Evolutionary conservation across 2,888 invertebrate species (phyloP).

Genomic region (Phyto melanocephala): DNA sequence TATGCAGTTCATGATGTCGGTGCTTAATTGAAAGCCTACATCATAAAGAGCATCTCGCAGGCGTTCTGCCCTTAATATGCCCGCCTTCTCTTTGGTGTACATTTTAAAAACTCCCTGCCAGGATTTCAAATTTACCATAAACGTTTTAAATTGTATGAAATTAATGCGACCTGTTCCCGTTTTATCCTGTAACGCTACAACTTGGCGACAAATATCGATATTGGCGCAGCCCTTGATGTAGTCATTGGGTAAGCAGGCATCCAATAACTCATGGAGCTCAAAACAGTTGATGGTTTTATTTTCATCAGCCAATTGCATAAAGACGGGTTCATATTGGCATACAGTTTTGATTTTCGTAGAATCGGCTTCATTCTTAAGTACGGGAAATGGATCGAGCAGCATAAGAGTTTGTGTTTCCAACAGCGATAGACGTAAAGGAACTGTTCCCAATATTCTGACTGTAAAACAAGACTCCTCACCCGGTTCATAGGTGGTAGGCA

Average conservation of each 20-base stretch:
- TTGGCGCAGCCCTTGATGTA: slow-evolving; percentile 96
- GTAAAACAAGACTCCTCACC: slow-evolving; percentile 94
- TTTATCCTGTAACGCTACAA: slow-evolving; percentile 91
- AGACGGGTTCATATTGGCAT: slow-evolving; percentile 91
- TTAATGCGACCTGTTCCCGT: slow-evolving; percentile 89
- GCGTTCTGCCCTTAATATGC: slow-evolving; percentile 91
- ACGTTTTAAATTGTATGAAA: slow-evolving; percentile 91
- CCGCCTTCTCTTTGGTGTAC: slow-evolving; percentile 94
- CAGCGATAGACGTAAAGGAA: slow-evolving; percentile 86
- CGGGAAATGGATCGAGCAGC: slow-evolving; percentile 77
- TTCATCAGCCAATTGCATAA: slow-evolving; percentile 93
- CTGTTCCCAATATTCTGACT: slow-evolving; percentile 88
- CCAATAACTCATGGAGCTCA: slow-evolving; percentile 92
- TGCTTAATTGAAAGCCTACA: slow-evolving; percentile 92
- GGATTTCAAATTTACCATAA: slow-evolving; percentile 93
- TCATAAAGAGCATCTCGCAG: slow-evolving; percentile 90
- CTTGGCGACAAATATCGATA: slow-evolving; percentile 94
- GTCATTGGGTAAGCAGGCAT: slow-evolving; percentile 94
- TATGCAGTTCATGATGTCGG: slow-evolving; percentile 89
- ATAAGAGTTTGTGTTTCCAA: slow-evolving; percentile 81
- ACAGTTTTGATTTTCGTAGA: slow-evolving; percentile 77
- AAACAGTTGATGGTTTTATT: slow-evolving; percentile 93
- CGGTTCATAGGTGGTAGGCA: slow-evolving; percentile 95
- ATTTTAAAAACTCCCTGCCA: slow-evolving; percentile 95
- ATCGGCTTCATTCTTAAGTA: slow-evolving; percentile 80